Percentiles rank a stretch among this genome's conserved stretches.
Evolutionary conservation across 2,888 invertebrate genomes (phyloP).

Genomic region (Dromius quadrimaculatus): DNA sequence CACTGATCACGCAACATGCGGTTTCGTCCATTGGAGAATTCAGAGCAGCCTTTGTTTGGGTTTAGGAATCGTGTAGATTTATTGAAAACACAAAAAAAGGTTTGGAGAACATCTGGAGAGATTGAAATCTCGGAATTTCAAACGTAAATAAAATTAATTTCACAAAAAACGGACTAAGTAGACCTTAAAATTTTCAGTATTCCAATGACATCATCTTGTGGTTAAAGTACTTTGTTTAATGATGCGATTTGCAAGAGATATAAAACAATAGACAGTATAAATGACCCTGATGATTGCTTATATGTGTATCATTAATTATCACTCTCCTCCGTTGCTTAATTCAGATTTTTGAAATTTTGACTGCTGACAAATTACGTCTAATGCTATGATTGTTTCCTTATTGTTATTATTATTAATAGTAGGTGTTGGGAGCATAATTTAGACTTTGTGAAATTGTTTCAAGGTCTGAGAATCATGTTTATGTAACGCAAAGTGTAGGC

Average conservation of each 20-base stretch:
- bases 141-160: too few species aligned
- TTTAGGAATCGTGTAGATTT: conserved; percentile 3
- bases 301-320: conserved; percentile 35
- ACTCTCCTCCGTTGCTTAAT: conserved; percentile 27
- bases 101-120: conserved; percentile 19
- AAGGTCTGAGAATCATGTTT: conserved; percentile 36
- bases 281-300: conserved; percentile 22
- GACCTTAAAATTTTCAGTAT: too few species aligned
- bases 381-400: conserved; percentile 30
- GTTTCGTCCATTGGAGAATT: conserved; percentile 1
- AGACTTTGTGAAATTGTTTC: conserved; percentile 11
- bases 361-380: conserved; percentile 28
- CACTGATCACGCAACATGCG: not conserved
- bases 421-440: conserved; percentile 16
- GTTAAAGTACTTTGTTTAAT: conserved; percentile 22
- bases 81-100: conserved; percentile 1
- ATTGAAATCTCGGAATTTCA: not conserved
- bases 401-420: conserved; percentile 20
- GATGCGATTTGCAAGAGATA: not conserved
- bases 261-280: conserved; percentile 23
- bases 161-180: too few species aligned
- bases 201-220: conserved; percentile 21
- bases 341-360: conserved; percentile 37
- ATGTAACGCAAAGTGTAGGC: conserved; percentile 27
- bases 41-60: conserved; percentile 30